Conservation (phyloP, 2,888 invertebrate species). For the Leptinotarsa peninsularis region DNA sequence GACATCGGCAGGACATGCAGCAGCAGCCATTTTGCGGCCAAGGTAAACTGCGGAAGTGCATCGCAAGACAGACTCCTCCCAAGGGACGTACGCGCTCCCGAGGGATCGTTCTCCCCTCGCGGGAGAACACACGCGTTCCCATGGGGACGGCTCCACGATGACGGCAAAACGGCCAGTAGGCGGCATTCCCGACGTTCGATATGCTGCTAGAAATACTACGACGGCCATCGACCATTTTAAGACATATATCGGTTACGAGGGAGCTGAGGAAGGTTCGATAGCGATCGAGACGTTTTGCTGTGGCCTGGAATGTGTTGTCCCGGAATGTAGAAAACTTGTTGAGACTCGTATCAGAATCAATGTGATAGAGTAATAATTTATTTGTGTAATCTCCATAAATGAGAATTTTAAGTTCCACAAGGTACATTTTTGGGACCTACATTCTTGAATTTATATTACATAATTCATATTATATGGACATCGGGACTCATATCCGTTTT, state of each 20-base stretch:
- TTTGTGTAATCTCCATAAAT: too few relatives aligned
- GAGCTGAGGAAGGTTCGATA: not conserved
- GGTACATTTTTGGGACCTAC: too few relatives aligned
- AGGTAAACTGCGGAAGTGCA: constrained; percentile 59
- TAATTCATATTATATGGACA: too few relatives aligned
- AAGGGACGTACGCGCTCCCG: constrained; percentile 65
- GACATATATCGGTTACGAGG: constrained; percentile 30
- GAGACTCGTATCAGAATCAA: too few relatives aligned
- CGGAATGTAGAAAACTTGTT: too few relatives aligned
- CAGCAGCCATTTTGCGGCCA: constrained; percentile 50
- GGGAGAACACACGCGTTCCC: constrained; percentile 68
- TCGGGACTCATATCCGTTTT: too few relatives aligned
- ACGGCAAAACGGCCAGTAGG: constrained; percentile 61
- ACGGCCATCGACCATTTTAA: constrained; percentile 62
- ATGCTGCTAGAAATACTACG: constrained; percentile 52
- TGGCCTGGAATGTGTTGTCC: not conserved
- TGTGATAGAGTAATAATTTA: too few relatives aligned
- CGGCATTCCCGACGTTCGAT: constrained; percentile 50
- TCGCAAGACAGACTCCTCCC: constrained; percentile 62
- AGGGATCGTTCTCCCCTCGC: constrained; percentile 59
- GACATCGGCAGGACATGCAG: constrained; percentile 26
- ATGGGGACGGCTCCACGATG: constrained; percentile 69
- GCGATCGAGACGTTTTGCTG: not conserved
- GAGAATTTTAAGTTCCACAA: too few relatives aligned
- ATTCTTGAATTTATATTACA: too few relatives aligned